A percentile compares a stretch with the other conserved stretches of the same genome.
Conservation (phyloP, 1,140 invertebrate genomes). For the Habropoda laboriosa region DNA sequence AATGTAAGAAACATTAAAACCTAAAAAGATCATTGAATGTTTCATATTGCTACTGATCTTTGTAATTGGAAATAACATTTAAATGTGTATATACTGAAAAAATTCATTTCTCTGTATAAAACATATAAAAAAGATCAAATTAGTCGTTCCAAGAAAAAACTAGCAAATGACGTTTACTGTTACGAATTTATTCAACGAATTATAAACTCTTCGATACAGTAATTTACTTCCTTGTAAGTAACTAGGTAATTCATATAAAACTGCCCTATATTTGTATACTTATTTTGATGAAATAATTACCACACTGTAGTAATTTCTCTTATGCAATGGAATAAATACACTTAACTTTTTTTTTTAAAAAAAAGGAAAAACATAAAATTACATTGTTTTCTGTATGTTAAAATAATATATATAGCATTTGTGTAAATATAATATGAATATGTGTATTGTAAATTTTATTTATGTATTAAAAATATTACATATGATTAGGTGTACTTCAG, state of each 20-base stretch:
- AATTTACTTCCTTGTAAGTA: conserved; percentile 32
- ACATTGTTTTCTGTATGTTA: not conserved
- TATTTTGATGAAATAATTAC: conserved; percentile 25
- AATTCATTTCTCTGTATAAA: not conserved
- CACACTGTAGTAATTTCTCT: conserved; percentile 4
- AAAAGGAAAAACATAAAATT: too few species aligned
- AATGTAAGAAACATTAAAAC: not conserved
- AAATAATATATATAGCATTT: not conserved
- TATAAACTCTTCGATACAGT: not conserved
- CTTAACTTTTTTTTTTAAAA: not conserved
- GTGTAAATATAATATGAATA: conserved; percentile 14
- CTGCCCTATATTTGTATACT: conserved; percentile 40
- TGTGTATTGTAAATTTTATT: conserved; percentile 19
- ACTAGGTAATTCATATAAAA: conserved; percentile 4
- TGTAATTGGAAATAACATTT: not conserved
- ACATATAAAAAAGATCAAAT: not conserved
- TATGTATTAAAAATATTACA: conserved; percentile 26
- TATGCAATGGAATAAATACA: conserved; percentile 1
- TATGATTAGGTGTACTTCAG: conserved; percentile 8
- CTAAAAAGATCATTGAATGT: not conserved
- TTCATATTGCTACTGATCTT: not conserved
- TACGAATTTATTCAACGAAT: not conserved
- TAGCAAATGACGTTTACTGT: not conserved
- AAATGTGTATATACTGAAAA: not conserved
- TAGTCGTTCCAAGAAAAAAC: not conserved